These are phyloP conservation scores for Asobara japonica DNA, from an alignment of 1,140 invertebrate genomes.

Conservation along the genomic window DNA sequence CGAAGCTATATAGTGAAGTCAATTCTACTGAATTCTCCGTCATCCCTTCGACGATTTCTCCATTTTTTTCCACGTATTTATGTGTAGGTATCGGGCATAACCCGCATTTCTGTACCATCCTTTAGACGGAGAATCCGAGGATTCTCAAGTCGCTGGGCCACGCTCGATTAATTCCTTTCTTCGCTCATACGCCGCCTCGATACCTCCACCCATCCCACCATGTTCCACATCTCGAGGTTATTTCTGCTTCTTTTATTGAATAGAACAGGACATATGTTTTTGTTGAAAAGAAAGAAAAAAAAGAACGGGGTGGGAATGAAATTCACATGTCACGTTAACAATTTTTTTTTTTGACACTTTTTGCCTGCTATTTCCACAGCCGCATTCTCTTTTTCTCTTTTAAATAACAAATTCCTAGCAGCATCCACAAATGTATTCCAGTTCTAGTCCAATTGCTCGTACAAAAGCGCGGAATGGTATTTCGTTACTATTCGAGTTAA, in stretches of 20 bases:
- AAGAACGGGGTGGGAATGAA: not conserved
- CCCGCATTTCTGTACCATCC: not conserved
- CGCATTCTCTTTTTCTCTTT: too few species aligned
- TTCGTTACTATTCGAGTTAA: constrained; percentile 15
- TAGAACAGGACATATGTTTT: not conserved
- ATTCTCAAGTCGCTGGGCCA: constrained; percentile 6
- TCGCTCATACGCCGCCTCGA: constrained; percentile 16
- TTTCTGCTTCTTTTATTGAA: not conserved
- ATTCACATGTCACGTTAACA: not conserved
- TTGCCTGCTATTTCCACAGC: too few species aligned
- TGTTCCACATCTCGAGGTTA: not conserved
- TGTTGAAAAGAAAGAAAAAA: not conserved
- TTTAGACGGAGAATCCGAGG: not conserved
- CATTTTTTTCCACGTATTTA: constrained; percentile 5
- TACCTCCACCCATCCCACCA: not conserved
- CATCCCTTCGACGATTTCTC: not conserved
- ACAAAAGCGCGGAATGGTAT: not conserved
- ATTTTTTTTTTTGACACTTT: not conserved
- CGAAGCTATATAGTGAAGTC: constrained; percentile 23
- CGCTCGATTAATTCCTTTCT: constrained; percentile 36
- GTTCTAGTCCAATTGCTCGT: not conserved
- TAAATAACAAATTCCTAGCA: not conserved
- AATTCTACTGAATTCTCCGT: constrained; percentile 23
- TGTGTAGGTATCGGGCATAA: constrained; percentile 7
- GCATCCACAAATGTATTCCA: not conserved